Base-by-base conservation (phyloP, 2,888 invertebrate genomes). In the Aphodius granarius region DNA sequence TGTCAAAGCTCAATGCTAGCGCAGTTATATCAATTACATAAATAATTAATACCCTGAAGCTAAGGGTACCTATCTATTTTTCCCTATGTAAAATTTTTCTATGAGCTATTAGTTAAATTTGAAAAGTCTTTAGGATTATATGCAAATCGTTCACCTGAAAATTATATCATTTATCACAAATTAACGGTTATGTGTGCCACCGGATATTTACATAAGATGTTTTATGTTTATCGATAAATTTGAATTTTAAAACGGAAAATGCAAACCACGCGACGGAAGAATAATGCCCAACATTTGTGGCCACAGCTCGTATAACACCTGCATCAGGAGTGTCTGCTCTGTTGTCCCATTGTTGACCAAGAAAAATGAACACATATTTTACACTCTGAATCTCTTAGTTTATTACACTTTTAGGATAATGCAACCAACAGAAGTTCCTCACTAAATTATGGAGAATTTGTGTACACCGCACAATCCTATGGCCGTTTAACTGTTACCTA, bases 331-430 rank as follows among this genome's bases (percentile, higher is more conserved):
- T 9, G 43, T 43, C 9, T 43, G 43, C 3, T 43, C 43, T 43
- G 43, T 43, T 43, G 43, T 43, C 43, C 43, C 43, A 43, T 68
- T 68, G 68, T 20, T 19, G 20, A 4, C 68, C 21, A 68, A 68
- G 68, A 68, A 68, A 68, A 68, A 68, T 68, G 68, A 68, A 68
- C 68, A 22, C 68, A 68, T 68, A 21, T 68, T 68, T 68, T 68
- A 68, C 13, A 3, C 43, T 13, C 2, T 9, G 43, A 43, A 43
- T 43, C 43, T 43, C 43, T 43, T 43, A 43, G 43, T 43, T 43
- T 43, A 43, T 43, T 43, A 43, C 43, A 43, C 43, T 43, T 43
- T 43, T 43, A 43, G 13, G 43, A 9, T 43, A 6, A 43, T 43
- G 3, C 13, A 13, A 13, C 43, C 43, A 43, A 13, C 0, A 43